A percentile compares a stretch with the other conserved stretches of the same genome.
Conservation (phyloP, 1,140 invertebrate species). For the Yoshiicerus persimilis region DNA sequence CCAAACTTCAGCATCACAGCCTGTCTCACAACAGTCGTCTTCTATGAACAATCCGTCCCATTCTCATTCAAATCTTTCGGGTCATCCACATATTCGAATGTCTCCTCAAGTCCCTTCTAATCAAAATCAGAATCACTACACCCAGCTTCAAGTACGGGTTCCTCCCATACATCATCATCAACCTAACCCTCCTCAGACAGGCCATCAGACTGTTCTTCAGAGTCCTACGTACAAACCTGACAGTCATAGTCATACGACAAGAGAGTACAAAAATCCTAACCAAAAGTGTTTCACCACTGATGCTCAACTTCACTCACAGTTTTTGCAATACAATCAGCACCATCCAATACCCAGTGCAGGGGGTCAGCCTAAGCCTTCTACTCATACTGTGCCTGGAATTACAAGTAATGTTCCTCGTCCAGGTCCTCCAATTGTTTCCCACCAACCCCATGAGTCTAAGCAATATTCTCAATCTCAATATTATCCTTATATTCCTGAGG, state of each 20-base stretch:
- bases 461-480: constrained; percentile 6
- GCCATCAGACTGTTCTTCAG: neutral
- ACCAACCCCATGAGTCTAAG: neutral
- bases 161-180: neutral
- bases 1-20: neutral
- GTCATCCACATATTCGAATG: neutral
- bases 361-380: neutral
- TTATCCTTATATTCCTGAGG: neutral
- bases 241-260: neutral
- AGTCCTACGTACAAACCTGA: neutral
- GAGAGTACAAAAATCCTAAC: constrained; percentile 24
- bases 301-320: constrained; percentile 45
- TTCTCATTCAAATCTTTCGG: neutral
- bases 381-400: neutral
- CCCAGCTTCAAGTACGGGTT: neutral
- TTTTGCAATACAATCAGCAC: constrained; percentile 40
- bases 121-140: neutral
- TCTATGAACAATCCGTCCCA: neutral
- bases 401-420: neutral
- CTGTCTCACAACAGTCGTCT: neutral
- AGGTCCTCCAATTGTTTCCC: neutral
- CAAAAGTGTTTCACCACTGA: constrained; percentile 44
- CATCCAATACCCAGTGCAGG: constrained; percentile 32
- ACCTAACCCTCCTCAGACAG: neutral
- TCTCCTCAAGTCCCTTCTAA: neutral